Evolutionary conservation across 2,888 invertebrate genomes (phyloP), one percentile per base, ranked within the genome.

Genomic region (Tenthredo livida): DNA sequence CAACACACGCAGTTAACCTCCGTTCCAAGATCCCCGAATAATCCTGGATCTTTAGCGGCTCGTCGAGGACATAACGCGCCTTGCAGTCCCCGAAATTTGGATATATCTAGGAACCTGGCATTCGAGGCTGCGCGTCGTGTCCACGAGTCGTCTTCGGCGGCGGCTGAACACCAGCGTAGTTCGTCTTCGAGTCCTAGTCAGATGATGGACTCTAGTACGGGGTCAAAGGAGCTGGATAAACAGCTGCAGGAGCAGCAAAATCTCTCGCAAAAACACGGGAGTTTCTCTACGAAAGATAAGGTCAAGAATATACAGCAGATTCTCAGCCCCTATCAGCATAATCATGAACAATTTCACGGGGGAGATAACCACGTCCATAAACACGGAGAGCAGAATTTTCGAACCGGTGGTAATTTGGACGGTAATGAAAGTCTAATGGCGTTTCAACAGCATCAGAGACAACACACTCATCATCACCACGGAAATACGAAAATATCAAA

Each of bases 391-490:
- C 89, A 90, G 43, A 88, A 89, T 82, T 88, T 87, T 40, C 86
- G 88, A 7, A 73, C 33, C 75, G 47, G 54, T 10, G 67, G 87
- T 37, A 90, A 88, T 82, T 78, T 89, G 33, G 89, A 90, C 37
- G 84, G 84, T 0, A 85, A 77, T 6, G 70, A 77, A 58, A 89
- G 87, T 1, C 84, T 89, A 43, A 88, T 89, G 85, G 88, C 88
- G 40, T 89, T 86, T 21, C 85, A 78, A 54, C 90, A 89, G 33
- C 90, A 90, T 21, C 88, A 88, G 54, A 87, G 88, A 25, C 90
- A 89, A 29, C 90, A 90, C 84, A 87, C 89, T 25, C 90, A 90
- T 84, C 90, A 90, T 87, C 90, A 90, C 85, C 90, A 90, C 70
- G 88, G 87, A 6, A 89, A 85, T 67, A 25, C 86, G 33, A 89